Conservation (phyloP, 2,888 invertebrate species). For the Nephrotoma guestfalica region DNA sequence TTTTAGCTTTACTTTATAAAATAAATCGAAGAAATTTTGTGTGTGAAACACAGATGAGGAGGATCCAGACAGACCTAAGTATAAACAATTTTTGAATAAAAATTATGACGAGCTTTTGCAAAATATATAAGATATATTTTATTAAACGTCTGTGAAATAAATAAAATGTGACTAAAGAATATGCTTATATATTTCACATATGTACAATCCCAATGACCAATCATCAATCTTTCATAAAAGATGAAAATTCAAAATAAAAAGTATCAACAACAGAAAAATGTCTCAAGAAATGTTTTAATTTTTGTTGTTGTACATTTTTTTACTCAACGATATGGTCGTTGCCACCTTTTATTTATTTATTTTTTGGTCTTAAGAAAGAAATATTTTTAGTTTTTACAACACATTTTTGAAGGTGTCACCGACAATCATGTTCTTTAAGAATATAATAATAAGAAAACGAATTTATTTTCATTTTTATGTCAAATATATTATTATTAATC, state of each 20-base stretch:
- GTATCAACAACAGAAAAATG: not conserved
- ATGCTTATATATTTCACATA: not conserved
- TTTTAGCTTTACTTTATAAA: not conserved
- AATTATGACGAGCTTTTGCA: conserved; percentile 1
- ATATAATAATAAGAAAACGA: not conserved
- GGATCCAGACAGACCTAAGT: not conserved
- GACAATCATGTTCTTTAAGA: conserved; percentile 1
- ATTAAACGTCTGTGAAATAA: not conserved
- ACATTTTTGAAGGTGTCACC: conserved; percentile 3
- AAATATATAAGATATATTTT: not conserved
- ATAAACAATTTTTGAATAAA: not conserved
- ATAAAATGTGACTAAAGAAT: not conserved
- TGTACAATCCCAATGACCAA: not conserved
- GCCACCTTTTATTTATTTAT: conserved; percentile 2
- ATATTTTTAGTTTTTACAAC: not conserved
- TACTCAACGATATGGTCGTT: not conserved
- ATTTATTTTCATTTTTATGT: not conserved
- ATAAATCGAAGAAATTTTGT: not conserved
- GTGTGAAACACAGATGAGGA: not conserved
- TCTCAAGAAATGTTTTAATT: conserved; percentile 2
- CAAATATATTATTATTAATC: conserved; percentile 1
- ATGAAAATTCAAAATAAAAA: not conserved
- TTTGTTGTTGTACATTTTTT: not conserved
- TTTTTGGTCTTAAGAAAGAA: not conserved
- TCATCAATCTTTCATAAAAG: conserved; percentile 3